Evolutionary conservation across 2,888 invertebrate species (phyloP), one percentile per base, ranked within the genome.

Genomic region (Callinectes sapidus): DNA sequence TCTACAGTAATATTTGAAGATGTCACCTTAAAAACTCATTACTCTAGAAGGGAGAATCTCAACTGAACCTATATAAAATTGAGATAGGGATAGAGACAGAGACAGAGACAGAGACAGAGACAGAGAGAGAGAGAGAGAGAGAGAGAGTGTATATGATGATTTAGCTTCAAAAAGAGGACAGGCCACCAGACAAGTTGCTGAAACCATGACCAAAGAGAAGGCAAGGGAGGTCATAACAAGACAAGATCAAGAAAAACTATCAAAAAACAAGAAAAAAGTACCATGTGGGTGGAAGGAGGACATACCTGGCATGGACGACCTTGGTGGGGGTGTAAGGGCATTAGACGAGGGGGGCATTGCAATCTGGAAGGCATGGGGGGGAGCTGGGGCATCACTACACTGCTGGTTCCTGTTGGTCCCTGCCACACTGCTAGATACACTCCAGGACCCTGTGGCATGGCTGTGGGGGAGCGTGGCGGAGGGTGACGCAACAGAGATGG

Each of bases 331-430:
- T 10, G 92, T 92, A 5, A 92, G 91, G 81, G 91, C 61, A 18
- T 32, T 87, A 48, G 66, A 85, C 13, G 89, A 35, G 32, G 87
- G 28, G 85, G 93, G 93, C 93, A 93, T 93, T n/a, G 93, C 54
- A 85, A 93, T 93, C 91, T 93, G 93, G 71, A 91, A 93, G 91
- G 91, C 91, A 87, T 93, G 93, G 5, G 92, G 61, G 28, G 93
- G 93, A 32, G 91, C 48, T 39, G 90, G 28, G 2, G 48, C 61
- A 42, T 90, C 92, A 28, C 48, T n/a, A n/a, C 66, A 71, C 23
- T 32, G 61, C 88, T 55, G 54, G 16, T 13, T 32, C 54, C 88
- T 55, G 28, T 28, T 54, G 55, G 5, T 88, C 32, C 28, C 28
- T 14, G 54, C 54, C 42, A 61, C 6, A 55, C 32, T 55, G 35